Conservation (phyloP, 2,797 vertebrate species). For the Mus minutoides region DNA sequence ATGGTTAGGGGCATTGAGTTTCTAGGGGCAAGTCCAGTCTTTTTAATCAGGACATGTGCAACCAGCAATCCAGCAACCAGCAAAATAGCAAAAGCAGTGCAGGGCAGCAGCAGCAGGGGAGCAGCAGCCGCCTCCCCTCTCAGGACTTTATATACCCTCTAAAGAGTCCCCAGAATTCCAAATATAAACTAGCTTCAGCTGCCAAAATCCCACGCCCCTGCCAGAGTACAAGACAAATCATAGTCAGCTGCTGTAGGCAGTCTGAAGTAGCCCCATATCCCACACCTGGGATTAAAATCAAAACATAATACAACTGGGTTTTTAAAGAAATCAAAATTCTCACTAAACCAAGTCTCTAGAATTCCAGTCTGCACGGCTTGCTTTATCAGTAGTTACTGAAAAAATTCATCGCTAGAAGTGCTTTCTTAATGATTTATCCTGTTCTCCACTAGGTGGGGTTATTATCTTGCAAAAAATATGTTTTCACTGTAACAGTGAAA, state of each 20-base stretch:
- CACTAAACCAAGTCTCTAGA: neutral
- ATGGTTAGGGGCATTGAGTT: neutral
- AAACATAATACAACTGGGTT: neutral
- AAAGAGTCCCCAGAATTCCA: neutral
- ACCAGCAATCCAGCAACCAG: neutral
- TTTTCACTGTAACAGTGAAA: slow-evolving; percentile 38
- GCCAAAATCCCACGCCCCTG: neutral
- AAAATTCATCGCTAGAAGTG: slow-evolving; percentile 36
- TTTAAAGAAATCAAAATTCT: neutral
- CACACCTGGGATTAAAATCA: neutral
- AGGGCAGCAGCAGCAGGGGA: too few species aligned
- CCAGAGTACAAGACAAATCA: neutral
- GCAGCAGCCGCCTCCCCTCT: neutral
- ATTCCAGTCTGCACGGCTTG: neutral
- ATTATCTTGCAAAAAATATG: slow-evolving; percentile 25
- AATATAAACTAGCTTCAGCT: neutral
- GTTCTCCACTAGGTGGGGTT: slow-evolving; percentile 78
- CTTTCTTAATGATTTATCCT: slow-evolving; percentile 45
- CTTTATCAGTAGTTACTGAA: slow-evolving; percentile 38
- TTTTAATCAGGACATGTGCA: neutral
- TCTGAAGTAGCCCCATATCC: neutral
- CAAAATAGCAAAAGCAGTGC: neutral
- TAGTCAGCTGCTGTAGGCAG: neutral
- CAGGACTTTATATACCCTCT: too few species aligned
- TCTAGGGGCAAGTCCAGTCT: neutral